These are phyloP conservation scores for Ctenopoma kingsleyae DNA, from an alignment of 2,797 vertebrate species.

Conservation along the genomic window DNA sequence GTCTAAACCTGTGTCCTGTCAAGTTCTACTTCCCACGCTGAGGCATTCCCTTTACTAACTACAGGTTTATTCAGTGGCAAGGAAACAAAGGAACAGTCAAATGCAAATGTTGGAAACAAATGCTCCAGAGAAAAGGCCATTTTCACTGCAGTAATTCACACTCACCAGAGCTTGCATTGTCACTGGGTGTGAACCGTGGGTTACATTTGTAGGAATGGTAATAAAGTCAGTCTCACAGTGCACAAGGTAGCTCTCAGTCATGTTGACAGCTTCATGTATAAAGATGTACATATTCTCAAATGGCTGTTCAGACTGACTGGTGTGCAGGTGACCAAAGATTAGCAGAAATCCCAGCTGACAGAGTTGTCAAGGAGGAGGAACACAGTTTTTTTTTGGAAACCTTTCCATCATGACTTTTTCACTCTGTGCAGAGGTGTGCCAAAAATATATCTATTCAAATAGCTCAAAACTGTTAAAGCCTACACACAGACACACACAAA, in stretches of 20 bases:
- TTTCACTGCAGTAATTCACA: slow-evolving; percentile 15
- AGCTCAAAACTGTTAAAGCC: slow-evolving; percentile 30
- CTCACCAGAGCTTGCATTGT: slow-evolving; percentile 6
- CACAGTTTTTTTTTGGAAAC: slow-evolving; percentile 19
- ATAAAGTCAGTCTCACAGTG: slow-evolving; percentile 6
- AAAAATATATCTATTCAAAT: slow-evolving; percentile 64
- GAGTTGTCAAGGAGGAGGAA: slow-evolving; percentile 13
- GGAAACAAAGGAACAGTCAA: slow-evolving; percentile 5
- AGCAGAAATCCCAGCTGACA: slow-evolving; percentile 32
- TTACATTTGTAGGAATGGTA: slow-evolving; percentile 25
- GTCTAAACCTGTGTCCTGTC: slow-evolving; percentile 19
- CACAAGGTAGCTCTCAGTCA: slow-evolving; percentile 29
- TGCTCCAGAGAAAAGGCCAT: slow-evolving; percentile 2
- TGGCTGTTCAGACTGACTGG: slow-evolving; percentile 49
- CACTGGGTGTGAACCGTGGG: neutral
- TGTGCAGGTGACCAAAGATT: slow-evolving; percentile 40
- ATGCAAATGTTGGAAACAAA: neutral
- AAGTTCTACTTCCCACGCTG: slow-evolving; percentile 2
- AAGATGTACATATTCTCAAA: slow-evolving; percentile 23
- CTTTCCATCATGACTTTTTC: slow-evolving; percentile 52
- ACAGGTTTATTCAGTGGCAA: slow-evolving; percentile 18
- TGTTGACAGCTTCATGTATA: slow-evolving; percentile 47
- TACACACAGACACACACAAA: neutral
- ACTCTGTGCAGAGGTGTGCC: slow-evolving; percentile 49
- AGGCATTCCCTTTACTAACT: slow-evolving; percentile 2